These are phyloP conservation scores for Oceanites oceanicus DNA, from an alignment of 2,113 vertebrate genomes.

Conservation along the genomic window DNA sequence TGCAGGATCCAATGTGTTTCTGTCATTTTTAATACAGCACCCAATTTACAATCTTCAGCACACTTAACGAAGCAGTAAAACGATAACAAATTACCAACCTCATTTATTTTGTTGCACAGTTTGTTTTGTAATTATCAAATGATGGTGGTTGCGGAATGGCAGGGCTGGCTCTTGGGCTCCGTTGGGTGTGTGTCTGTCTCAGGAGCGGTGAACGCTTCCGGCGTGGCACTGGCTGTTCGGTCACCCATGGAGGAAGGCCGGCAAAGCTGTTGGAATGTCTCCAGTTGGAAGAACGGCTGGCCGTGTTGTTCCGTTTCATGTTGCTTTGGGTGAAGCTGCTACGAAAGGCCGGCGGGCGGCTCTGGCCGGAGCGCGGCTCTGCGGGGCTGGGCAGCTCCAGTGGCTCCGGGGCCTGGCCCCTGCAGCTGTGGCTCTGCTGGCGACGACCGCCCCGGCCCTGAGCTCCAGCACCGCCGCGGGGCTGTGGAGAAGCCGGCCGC, in stretches of 20 bases:
- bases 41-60: constrained; percentile 6
- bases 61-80: background rate
- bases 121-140: constrained; percentile 27
- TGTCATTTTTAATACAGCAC: constrained; percentile 33
- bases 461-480: background rate
- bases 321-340: background rate
- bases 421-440: background rate
- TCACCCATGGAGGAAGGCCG: background rate
- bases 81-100: constrained; percentile 30
- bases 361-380: background rate
- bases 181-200: background rate
- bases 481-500: background rate
- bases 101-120: constrained; percentile 3
- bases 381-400: too few species aligned
- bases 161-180: background rate
- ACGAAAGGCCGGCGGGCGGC: too few species aligned
- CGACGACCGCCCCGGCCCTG: accelerated
- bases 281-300: background rate
- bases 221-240: background rate
- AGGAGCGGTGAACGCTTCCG: background rate
- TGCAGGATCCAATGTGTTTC: background rate
- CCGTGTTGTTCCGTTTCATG: accelerated
- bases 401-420: background rate
- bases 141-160: background rate
- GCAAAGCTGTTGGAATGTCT: background rate